Percentiles rank a stretch among this genome's conserved stretches.
Evolutionary conservation across 64 coral and sea anemone genomes (phyloP).

Genomic region (Stichodactyla helianthus): DNA sequence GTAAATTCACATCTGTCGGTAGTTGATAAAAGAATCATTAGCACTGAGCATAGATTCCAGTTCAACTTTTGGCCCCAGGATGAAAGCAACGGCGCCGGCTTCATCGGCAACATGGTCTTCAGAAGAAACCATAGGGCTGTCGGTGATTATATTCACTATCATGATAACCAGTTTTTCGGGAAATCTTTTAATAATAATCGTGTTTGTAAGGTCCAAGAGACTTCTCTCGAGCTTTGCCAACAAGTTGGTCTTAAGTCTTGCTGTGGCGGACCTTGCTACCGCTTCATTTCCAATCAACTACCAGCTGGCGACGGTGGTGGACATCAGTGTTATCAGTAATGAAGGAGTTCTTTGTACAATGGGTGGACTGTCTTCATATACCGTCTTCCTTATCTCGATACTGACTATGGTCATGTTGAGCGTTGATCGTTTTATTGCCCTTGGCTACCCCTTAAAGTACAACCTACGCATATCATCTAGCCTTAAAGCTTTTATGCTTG

Average conservation of each 20-base stretch:
- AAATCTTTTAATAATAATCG: background rate
- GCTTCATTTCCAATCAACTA: background rate
- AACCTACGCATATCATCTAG: background rate
- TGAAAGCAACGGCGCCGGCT: background rate
- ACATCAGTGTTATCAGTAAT: background rate
- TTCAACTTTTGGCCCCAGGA: background rate
- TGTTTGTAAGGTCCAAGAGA: background rate
- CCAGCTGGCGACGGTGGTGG: background rate
- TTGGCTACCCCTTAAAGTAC: constrained; percentile 1
- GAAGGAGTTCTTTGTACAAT: background rate
- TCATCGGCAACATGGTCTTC: background rate
- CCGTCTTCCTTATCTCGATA: background rate
- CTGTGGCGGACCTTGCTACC: background rate
- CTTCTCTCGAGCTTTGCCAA: background rate
- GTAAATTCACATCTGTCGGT: background rate
- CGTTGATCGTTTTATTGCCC: background rate
- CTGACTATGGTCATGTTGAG: background rate
- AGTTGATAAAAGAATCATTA: background rate
- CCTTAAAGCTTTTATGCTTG: constrained; percentile 5
- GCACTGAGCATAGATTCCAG: background rate
- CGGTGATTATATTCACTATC: background rate
- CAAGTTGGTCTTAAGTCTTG: background rate
- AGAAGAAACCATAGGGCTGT: background rate
- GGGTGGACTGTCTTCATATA: background rate
- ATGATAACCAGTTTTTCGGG: background rate